Conservation (phyloP, 2,113 vertebrate species). For the Lophochroa leadbeateri region DNA sequence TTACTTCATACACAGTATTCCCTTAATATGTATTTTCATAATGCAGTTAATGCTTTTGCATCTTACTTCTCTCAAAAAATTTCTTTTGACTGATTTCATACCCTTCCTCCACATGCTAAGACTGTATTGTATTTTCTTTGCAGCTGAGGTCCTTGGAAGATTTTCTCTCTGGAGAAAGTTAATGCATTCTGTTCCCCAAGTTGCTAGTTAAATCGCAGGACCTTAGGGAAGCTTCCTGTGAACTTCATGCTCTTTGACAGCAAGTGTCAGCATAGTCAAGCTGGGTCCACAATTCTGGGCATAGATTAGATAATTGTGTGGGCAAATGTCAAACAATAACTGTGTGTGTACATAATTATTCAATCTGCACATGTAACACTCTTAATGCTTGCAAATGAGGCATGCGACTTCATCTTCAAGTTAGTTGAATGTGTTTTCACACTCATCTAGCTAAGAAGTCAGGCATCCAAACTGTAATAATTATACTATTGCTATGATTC, state of each 20-base stretch:
- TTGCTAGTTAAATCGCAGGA: background rate
- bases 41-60: accelerated
- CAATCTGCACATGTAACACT: conserved; percentile 12
- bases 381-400: conserved; percentile 46
- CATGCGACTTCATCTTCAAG: conserved; percentile 19
- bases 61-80: background rate
- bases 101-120: background rate
- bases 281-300: conserved; percentile 24
- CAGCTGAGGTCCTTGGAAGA: background rate
- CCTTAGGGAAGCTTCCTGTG: background rate
- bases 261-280: background rate
- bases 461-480: background rate
- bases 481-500: background rate
- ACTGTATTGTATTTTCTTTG: background rate
- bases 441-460: background rate
- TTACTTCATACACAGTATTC: accelerated
- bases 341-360: conserved; percentile 53
- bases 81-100: background rate
- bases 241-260: conserved; percentile 9
- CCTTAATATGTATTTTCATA: background rate
- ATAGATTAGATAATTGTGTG: conserved; percentile 41
- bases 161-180: background rate
- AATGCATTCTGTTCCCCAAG: background rate
- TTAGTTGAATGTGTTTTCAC: conserved; percentile 18
- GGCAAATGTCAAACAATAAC: conserved; percentile 32